Evolutionary conservation across 2,797 vertebrate species (phyloP), one percentile per base, ranked within the genome.

Genomic region (Coregonus ussuriensis): DNA sequence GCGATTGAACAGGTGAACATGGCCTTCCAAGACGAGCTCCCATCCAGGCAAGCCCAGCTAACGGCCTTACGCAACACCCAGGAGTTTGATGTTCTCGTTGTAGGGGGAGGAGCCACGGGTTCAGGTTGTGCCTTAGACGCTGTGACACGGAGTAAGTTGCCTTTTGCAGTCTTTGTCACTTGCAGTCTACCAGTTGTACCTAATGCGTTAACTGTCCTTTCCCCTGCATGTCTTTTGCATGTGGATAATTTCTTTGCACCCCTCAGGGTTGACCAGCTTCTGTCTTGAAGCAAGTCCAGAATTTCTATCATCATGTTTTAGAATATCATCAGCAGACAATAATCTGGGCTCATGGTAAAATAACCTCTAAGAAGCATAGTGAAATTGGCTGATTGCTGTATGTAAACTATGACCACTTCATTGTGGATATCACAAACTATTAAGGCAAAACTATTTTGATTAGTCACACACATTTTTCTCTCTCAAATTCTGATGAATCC

Each of bases 21-120:
- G 51, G 29, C 71, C 51, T 18, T 54, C 70, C 68, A 41, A n/a
- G 68, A 70, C 3, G 16, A 47, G 68, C 68, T 94, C 66, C 94
- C 94, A 16, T 92, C 90, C 0, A 89, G 94, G 72, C 93, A 94
- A 78, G 81, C 90, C 70, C 94, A 95, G 71, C 76, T 94, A 0
- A 3, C 68, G 66, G 88, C 1, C 91, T 98, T 82, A 88, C 85
- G 3, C 90, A 75, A 88, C 89, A 89, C 91, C 0, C 66, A 85
- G 0, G 96, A 98, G 85, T 99, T 98, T 33, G 98, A 99, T 1
- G 91, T 99, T 0, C 92, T 99, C 1, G 83, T 99, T 1, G 95
- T 99, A 0, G 98, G 97, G 0, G 98, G 98, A 4, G 98, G 98
- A 59, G 98, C 98, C 77, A 99, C 97, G 0, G 98, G 98, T 3